phyloP scores from a whole-genome alignment of 92 coral and sea anemone species.

The Anthopleura xanthogrammica region DNA sequence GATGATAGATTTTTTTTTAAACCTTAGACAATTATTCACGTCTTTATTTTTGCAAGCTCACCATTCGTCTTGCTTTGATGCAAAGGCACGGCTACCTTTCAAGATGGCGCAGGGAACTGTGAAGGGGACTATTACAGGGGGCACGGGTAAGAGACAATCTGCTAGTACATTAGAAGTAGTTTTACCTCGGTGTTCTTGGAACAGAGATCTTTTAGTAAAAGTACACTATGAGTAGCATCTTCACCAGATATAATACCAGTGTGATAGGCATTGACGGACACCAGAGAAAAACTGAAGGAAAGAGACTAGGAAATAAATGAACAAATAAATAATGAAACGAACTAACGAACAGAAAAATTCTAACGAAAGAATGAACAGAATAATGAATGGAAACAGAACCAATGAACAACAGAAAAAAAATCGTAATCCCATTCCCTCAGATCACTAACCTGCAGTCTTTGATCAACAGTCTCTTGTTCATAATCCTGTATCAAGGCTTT shows the following conservation, averaged over 20 bases:
- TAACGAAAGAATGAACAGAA: background rate
- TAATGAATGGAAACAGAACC: too few relatives aligned
- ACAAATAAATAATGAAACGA: background rate
- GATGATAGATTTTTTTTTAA: too few relatives aligned
- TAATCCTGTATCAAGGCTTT: conserved; percentile 47
- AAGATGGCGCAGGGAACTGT: too few relatives aligned
- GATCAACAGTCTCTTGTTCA: conserved; percentile 49
- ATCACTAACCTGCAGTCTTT: conserved; percentile 69
- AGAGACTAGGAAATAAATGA: conserved; percentile 38
- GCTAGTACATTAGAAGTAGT: background rate
- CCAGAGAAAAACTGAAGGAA: conserved; percentile 63
- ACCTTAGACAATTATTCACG: too few relatives aligned
- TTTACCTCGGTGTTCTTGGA: conserved; percentile 53
- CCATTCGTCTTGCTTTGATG: too few relatives aligned
- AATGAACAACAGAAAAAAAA: too few relatives aligned
- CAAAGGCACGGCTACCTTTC: too few relatives aligned
- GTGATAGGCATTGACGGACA: conserved; percentile 73
- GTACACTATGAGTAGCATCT: conserved; percentile 49
- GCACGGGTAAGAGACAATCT: too few relatives aligned
- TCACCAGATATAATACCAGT: conserved; percentile 63
- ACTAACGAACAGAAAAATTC: background rate
- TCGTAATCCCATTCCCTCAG: too few relatives aligned
- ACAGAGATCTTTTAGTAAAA: conserved; percentile 40
- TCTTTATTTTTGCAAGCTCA: too few relatives aligned
- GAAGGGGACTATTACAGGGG: too few relatives aligned